These are phyloP conservation scores for Dendrocincla tyrannina DNA, from an alignment of 2,797 vertebrate species.

Conservation along the genomic window DNA sequence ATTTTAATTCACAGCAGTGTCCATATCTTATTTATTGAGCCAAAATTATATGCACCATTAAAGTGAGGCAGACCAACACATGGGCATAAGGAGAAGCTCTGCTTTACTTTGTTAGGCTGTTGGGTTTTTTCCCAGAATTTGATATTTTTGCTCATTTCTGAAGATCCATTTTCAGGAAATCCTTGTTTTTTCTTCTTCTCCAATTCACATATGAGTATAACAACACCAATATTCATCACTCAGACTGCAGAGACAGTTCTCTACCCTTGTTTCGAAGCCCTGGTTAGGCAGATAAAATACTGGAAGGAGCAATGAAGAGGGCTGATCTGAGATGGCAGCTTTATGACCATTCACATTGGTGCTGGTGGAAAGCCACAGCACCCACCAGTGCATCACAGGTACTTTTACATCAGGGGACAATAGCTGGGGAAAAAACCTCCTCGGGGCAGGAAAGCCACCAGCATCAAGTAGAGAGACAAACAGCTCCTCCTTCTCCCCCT, in stretches of 20 bases:
- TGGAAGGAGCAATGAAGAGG: background rate
- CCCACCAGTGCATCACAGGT: background rate
- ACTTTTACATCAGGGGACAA: background rate
- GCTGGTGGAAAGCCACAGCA: background rate
- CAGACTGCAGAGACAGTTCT: background rate
- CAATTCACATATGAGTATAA: background rate
- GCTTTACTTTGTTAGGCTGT: background rate
- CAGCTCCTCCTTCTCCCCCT: background rate
- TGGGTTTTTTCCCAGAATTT: background rate
- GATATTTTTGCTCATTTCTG: background rate
- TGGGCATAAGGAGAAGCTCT: accelerated
- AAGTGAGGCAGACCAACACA: background rate
- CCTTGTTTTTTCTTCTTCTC: background rate
- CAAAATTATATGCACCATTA: background rate
- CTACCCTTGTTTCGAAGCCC: background rate
- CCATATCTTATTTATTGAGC: background rate
- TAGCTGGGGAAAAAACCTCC: background rate
- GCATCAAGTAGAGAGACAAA: background rate
- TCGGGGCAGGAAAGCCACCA: background rate
- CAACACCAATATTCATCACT: background rate
- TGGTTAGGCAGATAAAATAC: background rate
- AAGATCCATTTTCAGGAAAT: background rate
- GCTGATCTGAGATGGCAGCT: background rate
- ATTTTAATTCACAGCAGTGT: background rate
- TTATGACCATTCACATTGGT: accelerated